Percentiles rank a stretch among this genome's conserved stretches.
Evolutionary conservation across 92 coral and sea anemone genomes (phyloP).

Genomic region (Actinernus sp.): DNA sequence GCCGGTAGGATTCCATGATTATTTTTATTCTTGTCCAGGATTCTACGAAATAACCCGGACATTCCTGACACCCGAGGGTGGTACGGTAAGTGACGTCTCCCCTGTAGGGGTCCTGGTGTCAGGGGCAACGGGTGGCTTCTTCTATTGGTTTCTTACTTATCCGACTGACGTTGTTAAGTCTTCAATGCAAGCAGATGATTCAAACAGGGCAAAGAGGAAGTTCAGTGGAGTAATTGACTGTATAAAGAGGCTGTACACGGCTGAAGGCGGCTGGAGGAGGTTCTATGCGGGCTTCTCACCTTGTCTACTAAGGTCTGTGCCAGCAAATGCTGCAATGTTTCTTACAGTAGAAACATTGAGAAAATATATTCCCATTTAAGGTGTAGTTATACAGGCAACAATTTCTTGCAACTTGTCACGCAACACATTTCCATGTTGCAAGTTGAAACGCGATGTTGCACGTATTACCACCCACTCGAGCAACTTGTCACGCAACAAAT

Average conservation of each 20-base stretch:
- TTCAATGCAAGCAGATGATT: conserved; percentile 87
- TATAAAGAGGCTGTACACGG: conserved; percentile 56
- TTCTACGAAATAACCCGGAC: conserved; percentile 76
- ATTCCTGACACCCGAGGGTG: conserved; percentile 78
- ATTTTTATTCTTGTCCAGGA: conserved; percentile 62
- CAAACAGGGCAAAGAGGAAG: conserved; percentile 59
- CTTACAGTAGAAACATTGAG: conserved; percentile 81
- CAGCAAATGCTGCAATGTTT: conserved; percentile 87
- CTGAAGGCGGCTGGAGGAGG: conserved; percentile 82
- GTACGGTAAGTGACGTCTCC: conserved; percentile 73
- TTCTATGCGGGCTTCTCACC: conserved; percentile 86
- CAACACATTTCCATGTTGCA: too few relatives aligned
- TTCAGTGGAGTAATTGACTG: conserved; percentile 74
- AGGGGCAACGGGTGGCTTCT: conserved; percentile 86
- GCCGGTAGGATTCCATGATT: too few relatives aligned
- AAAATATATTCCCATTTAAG: too few relatives aligned
- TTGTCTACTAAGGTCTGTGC: conserved; percentile 81
- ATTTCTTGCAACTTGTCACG: too few relatives aligned
- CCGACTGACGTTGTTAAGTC: conserved; percentile 92
- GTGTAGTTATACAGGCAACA: too few relatives aligned
- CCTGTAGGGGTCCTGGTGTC: conserved; percentile 72
- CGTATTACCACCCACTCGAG: too few relatives aligned
- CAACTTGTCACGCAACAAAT: too few relatives aligned
- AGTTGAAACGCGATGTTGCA: too few relatives aligned
- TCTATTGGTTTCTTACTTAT: conserved; percentile 87